Conservation (phyloP, 2,888 invertebrate species). For the Zaprionus obscuricornis region DNA sequence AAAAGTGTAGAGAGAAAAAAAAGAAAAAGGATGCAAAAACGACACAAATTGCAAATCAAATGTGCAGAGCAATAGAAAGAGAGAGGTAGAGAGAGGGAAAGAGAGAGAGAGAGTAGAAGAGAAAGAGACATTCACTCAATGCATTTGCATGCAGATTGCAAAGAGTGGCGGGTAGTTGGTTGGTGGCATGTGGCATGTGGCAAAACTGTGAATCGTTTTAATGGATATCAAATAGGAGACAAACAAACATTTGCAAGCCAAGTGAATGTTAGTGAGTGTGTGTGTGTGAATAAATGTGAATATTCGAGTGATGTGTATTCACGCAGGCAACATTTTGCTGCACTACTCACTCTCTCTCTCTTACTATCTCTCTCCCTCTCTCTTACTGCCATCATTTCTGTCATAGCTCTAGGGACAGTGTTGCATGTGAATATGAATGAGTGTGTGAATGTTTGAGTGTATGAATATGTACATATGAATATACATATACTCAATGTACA, state of each 20-base stretch:
- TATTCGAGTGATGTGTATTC: slow-evolving; percentile 18
- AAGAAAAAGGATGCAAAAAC: slow-evolving; percentile 50
- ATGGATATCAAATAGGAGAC: slow-evolving; percentile 78
- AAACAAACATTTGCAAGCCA: slow-evolving; percentile 45
- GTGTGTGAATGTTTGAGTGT: neutral
- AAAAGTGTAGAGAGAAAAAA: slow-evolving; percentile 28
- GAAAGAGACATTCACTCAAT: slow-evolving; percentile 5
- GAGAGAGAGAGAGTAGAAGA: too few relatives aligned
- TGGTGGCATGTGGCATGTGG: neutral
- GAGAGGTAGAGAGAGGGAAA: too few relatives aligned
- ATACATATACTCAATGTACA: neutral
- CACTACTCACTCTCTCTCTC: too few relatives aligned
- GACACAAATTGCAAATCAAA: slow-evolving; percentile 73
- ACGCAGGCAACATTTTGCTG: neutral
- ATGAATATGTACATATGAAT: neutral
- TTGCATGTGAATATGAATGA: too few relatives aligned
- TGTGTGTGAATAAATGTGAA: slow-evolving; percentile 10
- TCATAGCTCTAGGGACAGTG: too few relatives aligned
- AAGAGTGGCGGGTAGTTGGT: slow-evolving; percentile 7
- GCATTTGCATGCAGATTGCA: slow-evolving; percentile 56
- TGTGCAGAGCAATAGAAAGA: slow-evolving; percentile 27
- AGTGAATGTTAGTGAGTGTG: slow-evolving; percentile 28
- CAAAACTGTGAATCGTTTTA: slow-evolving; percentile 72
- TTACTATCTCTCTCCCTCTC: too few relatives aligned
- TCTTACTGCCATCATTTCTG: too few relatives aligned